Evolutionary conservation across 2,888 invertebrate species (phyloP).

Genomic region (Hypomecis atomaria): DNA sequence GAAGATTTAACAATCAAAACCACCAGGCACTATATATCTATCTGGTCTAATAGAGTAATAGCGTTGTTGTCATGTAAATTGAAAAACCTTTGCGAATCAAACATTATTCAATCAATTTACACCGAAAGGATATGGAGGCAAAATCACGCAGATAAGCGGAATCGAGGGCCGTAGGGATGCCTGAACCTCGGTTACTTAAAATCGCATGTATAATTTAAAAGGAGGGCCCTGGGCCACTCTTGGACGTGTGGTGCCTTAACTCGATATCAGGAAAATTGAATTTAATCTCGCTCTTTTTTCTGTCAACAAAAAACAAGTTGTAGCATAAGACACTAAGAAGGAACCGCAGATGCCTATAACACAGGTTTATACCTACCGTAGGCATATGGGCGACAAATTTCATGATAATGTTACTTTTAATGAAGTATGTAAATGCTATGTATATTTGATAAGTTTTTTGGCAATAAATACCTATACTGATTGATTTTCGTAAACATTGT

Average conservation of each 20-base stretch:
- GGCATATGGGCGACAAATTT: too few species aligned
- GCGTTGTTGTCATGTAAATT: constrained; percentile 29
- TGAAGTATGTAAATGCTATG: too few species aligned
- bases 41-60: constrained; percentile 24
- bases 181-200: constrained; percentile 67
- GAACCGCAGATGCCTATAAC: too few species aligned
- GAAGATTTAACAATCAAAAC: not conserved
- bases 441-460: too few species aligned
- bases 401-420: too few species aligned
- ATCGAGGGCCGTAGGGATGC: constrained; percentile 52
- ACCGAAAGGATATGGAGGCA: constrained; percentile 60
- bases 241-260: constrained; percentile 40
- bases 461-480: too few species aligned
- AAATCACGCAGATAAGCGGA: constrained; percentile 68
- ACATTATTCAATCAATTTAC: constrained; percentile 71
- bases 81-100: constrained; percentile 55
- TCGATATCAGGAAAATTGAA: constrained; percentile 43
- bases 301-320: too few species aligned
- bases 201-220: constrained; percentile 74
- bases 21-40: not conserved
- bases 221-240: constrained; percentile 50
- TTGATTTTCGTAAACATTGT: too few species aligned
- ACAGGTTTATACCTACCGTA: too few species aligned
- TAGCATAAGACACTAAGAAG: too few species aligned
- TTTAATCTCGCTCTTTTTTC: constrained; percentile 24